Evolutionary conservation across 2,888 invertebrate genomes (phyloP), one percentile per base, ranked within the genome.

Genomic region (Latheticus oryzae): DNA sequence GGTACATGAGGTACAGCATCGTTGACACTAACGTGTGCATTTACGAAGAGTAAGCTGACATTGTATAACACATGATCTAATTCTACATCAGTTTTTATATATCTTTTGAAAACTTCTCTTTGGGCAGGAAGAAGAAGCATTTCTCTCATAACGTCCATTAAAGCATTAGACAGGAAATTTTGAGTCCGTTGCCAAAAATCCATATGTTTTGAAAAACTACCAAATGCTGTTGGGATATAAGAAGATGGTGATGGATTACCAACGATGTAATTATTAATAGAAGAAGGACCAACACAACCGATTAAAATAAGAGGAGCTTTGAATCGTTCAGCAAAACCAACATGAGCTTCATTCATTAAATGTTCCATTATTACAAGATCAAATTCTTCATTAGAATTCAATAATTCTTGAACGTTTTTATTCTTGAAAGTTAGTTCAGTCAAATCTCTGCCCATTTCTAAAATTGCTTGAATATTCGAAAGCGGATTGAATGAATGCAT

Each of bases 101-200:
- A 64, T 59, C 67, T 66, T 9, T 71, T 66, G 5, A 70, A 8
- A 3, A 70, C 13, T 24, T 50, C 37, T 11, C 69, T 48, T 12
- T 73, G 71, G 28, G 54, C 24, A 1, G 65, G 67, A 8, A 24
- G 16, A 56, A 35, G 40, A 32, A 58, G 58, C 12, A 40, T 16
- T 5, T 78, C 21, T 5, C 17, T 23, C n/a, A 56, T 55, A 4
- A 53, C 13, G 7, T 23, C 21, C n/a, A 23, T 73, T 16, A 73
- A 70, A 0, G 76, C 28, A 0, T 74, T 73, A 0, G 66, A 61
- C 2, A 76, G 78, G 0, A 81, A 73, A 66, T 85, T 87, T 17
- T 78, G 70, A 0, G 84, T 35, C 59, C 87, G 73, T 62, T 82
- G 79, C 68, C 74, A 73, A 60, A 87, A 85, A 28, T 74, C 81